Conservation (phyloP, 2,113 vertebrate species). For the Brachionichthys hirsutus region DNA sequence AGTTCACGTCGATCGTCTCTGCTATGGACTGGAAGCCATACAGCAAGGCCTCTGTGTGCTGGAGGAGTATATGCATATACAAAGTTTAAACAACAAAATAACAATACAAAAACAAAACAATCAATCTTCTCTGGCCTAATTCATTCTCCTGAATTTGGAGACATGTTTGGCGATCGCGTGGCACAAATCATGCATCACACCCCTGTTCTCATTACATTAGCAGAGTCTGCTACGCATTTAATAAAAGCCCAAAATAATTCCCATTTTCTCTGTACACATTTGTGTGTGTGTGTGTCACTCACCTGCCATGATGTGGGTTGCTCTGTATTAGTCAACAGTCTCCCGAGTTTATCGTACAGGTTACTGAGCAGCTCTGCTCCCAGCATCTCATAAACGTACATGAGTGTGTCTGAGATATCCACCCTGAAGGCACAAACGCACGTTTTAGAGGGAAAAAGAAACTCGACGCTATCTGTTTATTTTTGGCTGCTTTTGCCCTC, state of each 20-base stretch:
- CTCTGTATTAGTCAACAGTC: conserved; percentile 91
- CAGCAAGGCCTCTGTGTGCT: conserved; percentile 97
- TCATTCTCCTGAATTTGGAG: no score
- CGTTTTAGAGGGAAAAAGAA: conserved; percentile 7
- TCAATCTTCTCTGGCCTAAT: no score
- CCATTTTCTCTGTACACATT: conserved; percentile 5
- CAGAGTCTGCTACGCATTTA: no score
- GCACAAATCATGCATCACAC: no score
- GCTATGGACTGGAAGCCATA: conserved; percentile 99
- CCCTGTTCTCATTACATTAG: no score
- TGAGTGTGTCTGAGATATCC: conserved; percentile 97
- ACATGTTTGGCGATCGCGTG: no score
- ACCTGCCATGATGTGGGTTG: conserved; percentile 97
- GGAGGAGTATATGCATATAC: no score
- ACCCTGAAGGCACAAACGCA: conserved; percentile 80
- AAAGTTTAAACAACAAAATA: no score
- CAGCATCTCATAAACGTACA: conserved; percentile 99
- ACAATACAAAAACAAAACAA: no score
- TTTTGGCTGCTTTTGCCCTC: conserved; percentile 25
- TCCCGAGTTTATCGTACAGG: conserved; percentile 96
- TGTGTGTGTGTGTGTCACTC: conserved; percentile 46
- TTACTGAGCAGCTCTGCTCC: conserved; percentile 97
- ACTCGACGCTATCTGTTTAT: conserved; percentile 14
- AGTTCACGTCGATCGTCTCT: conserved; percentile 97
- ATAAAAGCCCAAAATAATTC: no score